phyloP scores from a whole-genome alignment of 1,140 invertebrate genomes.

The Drosophila azteca region DNA sequence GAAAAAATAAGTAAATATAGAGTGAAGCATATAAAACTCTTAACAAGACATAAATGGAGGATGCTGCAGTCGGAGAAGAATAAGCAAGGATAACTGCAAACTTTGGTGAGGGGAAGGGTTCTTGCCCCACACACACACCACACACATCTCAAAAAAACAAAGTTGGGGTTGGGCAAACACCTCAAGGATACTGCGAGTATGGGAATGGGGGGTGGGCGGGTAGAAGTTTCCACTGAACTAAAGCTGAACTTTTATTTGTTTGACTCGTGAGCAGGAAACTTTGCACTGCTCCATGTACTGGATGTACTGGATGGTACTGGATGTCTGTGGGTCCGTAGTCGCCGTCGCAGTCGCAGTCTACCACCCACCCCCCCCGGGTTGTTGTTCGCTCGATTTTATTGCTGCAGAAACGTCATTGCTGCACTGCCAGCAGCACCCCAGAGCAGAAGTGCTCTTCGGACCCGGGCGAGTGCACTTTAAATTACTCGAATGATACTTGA shows the following conservation, averaged over 20 bases:
- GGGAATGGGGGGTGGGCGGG: slow-evolving; percentile 15
- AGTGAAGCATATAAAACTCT: slow-evolving; percentile 75
- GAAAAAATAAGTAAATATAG: slow-evolving; percentile 71
- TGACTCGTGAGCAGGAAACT: slow-evolving; percentile 68
- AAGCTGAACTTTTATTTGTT: slow-evolving; percentile 76
- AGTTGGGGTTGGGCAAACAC: slow-evolving; percentile 61
- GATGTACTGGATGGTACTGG: not conserved
- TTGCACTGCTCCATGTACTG: slow-evolving; percentile 34
- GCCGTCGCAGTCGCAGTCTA: too few species aligned
- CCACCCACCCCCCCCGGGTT: slow-evolving; percentile 1
- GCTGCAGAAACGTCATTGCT: slow-evolving; percentile 37
- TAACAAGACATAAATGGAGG: slow-evolving; percentile 80
- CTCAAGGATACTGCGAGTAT: slow-evolving; percentile 42
- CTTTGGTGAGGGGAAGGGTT: slow-evolving; percentile 1
- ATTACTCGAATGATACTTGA: slow-evolving; percentile 82
- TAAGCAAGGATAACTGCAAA: slow-evolving; percentile 57
- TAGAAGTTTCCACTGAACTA: slow-evolving; percentile 65
- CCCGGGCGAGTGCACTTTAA: slow-evolving; percentile 63
- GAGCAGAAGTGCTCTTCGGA: slow-evolving; percentile 34
- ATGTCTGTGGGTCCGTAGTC: too few species aligned
- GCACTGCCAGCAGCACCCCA: too few species aligned
- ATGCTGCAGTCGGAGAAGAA: slow-evolving; percentile 18
- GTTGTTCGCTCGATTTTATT: slow-evolving; percentile 57
- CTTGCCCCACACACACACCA: not conserved
- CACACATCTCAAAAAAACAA: slow-evolving; percentile 29